Evolutionary conservation across 1,140 invertebrate genomes (phyloP).

Genomic region (Medauroidea extradentata): DNA sequence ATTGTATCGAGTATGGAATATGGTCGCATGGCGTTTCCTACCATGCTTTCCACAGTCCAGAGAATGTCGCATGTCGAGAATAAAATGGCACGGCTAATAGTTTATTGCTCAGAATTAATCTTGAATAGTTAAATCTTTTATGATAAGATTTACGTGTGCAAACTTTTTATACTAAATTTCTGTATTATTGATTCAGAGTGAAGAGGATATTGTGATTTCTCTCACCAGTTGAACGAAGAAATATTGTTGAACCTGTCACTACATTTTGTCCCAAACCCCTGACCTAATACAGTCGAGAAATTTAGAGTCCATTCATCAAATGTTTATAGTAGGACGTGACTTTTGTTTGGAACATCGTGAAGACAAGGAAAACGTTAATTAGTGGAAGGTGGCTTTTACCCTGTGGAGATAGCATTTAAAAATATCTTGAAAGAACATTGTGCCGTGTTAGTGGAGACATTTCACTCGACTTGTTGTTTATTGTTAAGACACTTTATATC

Average conservation of each 20-base stretch:
- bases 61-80: not conserved
- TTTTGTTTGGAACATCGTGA: not conserved
- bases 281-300: not conserved
- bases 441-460: slow-evolving; percentile 13
- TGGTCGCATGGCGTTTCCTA: not conserved
- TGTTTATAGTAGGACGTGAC: not conserved
- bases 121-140: not conserved
- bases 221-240: not conserved
- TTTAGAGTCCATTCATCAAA: not conserved
- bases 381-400: slow-evolving; percentile 1
- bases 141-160: not conserved
- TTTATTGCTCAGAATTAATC: slow-evolving; percentile 3
- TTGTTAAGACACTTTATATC: slow-evolving; percentile 1
- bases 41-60: not conserved
- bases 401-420: not conserved
- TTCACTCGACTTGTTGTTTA: slow-evolving; percentile 9
- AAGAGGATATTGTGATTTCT: not conserved
- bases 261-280: not conserved
- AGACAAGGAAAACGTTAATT: not conserved
- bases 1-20: not conserved
- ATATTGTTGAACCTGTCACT: slow-evolving; percentile 1
- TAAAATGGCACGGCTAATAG: not conserved
- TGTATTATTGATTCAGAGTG: not conserved
- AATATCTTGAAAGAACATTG: slow-evolving; percentile 17
- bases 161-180: slow-evolving; percentile 7